phyloP scores from a whole-genome alignment of 2,797 vertebrate species.

The Lacerta bilineata region DNA sequence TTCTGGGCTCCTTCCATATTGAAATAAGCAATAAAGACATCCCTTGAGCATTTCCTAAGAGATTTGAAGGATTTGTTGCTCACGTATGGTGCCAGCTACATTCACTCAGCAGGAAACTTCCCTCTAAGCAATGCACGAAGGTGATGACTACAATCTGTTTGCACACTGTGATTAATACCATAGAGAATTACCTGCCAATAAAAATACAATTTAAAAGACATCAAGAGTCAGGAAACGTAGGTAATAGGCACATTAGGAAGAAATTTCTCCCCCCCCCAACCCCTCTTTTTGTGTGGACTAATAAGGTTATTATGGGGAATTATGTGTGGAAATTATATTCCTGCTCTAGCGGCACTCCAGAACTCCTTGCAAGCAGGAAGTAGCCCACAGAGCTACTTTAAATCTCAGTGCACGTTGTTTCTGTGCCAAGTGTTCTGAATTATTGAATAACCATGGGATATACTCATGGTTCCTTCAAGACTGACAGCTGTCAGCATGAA shows the following conservation, averaged over 20 bases:
- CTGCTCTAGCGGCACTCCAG: not conserved
- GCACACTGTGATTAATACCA: constrained; percentile 5
- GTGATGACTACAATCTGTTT: constrained; percentile 36
- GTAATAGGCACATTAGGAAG: not conserved
- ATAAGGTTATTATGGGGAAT: not conserved
- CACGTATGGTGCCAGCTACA: constrained; percentile 44
- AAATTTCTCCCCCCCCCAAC: not conserved
- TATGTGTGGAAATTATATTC: not conserved
- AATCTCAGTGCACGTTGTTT: not conserved
- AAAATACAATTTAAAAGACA: constrained; percentile 25
- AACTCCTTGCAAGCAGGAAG: not conserved
- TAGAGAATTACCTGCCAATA: not conserved
- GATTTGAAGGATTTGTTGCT: constrained; percentile 44
- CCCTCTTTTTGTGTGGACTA: not conserved
- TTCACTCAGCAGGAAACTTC: constrained; percentile 38
- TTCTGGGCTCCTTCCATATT: constrained; percentile 26
- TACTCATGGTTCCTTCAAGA: not conserved
- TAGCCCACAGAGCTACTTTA: not conserved
- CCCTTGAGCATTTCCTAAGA: constrained; percentile 44
- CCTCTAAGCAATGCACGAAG: not conserved
- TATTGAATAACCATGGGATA: not conserved
- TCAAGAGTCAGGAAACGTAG: not conserved
- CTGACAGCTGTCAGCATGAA: no score
- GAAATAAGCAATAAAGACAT: constrained; percentile 27
- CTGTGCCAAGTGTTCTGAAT: not conserved